Evolutionary conservation across 2,113 vertebrate species (phyloP), one percentile per base, ranked within the genome.

Genomic region (Chitala chitala): DNA sequence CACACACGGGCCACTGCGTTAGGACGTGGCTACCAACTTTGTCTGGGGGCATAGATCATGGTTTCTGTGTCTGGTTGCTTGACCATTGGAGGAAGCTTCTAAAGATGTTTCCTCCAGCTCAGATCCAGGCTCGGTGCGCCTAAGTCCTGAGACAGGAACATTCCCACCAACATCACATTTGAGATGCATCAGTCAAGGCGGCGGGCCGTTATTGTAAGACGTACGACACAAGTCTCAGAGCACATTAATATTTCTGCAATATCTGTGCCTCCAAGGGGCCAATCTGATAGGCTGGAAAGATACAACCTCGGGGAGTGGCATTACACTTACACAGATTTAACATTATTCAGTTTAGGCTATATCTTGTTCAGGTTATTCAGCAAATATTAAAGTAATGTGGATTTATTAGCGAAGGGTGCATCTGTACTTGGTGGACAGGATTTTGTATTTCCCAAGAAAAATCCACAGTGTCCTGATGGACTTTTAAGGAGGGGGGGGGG

Each of bases 221-320:
- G 1, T 2, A 17, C 15, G 15, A 33, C 29, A 17, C 59, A n/a
- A n/a, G n/a, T 38, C 17, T 36, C 59, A 36, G 59, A 33, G 31
- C 59, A 63, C 59, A 38, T 63, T 29, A 17, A 63, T 63, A 63
- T 63, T 33, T 63, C 59, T 33, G 59, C 38, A 38, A 63, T 17
- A 20, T 63, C 59, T 12, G 17, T 12, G 29, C 31, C 59, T 17
- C 59, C 2, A 20, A 38, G 59, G 59, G 17, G 17, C 59, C 20
- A 29, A 29, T 3, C 31, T 24, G 59, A 5, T 20, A 3, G 33
- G 17, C 6, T 33, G 17, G 59, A 17, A 20, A 63, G 31, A 17
- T 29, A 36, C 38, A 63, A 63, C 59, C 8, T 38, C 33, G 1
- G 1, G 31, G 31, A 36, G 33, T 20, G 26, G n/a, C 38, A 33